Evolutionary conservation across 1,140 invertebrate species (phyloP).

Genomic region (Rhyzopertha dominica): DNA sequence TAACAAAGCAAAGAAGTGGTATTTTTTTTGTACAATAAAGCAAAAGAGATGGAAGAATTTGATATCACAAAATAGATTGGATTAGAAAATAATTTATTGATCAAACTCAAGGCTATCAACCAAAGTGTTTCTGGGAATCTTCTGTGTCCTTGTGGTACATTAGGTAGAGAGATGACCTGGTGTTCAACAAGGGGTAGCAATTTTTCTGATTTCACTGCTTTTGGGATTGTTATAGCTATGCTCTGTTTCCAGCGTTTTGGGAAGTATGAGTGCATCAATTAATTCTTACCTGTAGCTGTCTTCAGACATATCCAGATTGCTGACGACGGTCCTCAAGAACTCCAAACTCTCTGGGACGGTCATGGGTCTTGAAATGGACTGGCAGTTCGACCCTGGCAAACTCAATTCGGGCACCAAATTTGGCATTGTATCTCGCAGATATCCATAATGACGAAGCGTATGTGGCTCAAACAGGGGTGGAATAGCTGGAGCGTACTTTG

Average conservation of each 20-base stretch:
- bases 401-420: constrained; percentile 81
- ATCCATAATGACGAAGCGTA: constrained; percentile 88
- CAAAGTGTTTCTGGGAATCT: too few species aligned
- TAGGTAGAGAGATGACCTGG: too few species aligned
- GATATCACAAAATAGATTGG: background rate
- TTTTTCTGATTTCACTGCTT: too few species aligned
- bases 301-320: constrained; percentile 63
- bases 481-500: constrained; percentile 84
- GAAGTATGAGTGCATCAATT: too few species aligned
- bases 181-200: too few species aligned
- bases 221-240: too few species aligned
- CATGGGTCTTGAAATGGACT: constrained; percentile 27
- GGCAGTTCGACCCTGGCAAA: constrained; percentile 29
- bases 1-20: background rate
- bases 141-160: too few species aligned
- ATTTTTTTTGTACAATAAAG: background rate
- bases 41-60: background rate
- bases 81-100: too few species aligned
- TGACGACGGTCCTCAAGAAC: constrained; percentile 67
- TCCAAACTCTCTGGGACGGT: constrained; percentile 45
- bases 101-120: too few species aligned
- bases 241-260: too few species aligned
- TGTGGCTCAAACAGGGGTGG: constrained; percentile 87
- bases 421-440: constrained; percentile 90
- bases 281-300: constrained; percentile 49